Evolutionary conservation across 2,888 invertebrate species (phyloP).

Genomic region (Lysandra bellargus): DNA sequence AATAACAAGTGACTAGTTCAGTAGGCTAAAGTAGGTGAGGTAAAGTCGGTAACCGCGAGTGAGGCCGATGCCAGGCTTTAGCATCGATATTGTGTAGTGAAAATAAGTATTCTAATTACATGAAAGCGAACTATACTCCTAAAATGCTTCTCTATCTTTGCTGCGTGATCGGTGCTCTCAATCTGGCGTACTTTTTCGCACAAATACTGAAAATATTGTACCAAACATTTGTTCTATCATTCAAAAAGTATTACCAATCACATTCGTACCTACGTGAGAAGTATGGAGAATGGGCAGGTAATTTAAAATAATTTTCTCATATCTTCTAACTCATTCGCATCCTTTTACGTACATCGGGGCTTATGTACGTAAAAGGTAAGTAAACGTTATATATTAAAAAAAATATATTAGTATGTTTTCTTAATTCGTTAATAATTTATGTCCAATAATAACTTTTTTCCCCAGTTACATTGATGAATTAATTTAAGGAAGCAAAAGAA

Average conservation of each 20-base stretch:
- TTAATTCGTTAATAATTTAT: too few relatives aligned
- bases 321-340: too few relatives aligned
- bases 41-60: background rate
- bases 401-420: too few relatives aligned
- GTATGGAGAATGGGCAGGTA: slow-evolving; percentile 21
- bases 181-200: background rate
- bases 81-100: too few relatives aligned
- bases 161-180: background rate
- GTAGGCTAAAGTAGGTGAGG: background rate
- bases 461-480: too few relatives aligned
- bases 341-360: too few relatives aligned
- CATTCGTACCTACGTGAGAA: slow-evolving; percentile 12
- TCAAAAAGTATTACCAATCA: slow-evolving; percentile 5
- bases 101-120: background rate
- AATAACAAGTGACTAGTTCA: background rate
- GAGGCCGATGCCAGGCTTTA: background rate
- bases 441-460: too few relatives aligned
- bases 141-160: background rate
- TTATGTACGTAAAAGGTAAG: too few relatives aligned
- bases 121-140: background rate
- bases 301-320: background rate
- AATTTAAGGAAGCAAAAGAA: background rate
- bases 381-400: too few relatives aligned
- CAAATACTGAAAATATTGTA: slow-evolving; percentile 43
- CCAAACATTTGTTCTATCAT: slow-evolving; percentile 45